Evolutionary conservation across 2,888 invertebrate species (phyloP), one percentile per base, ranked within the genome.

Genomic region (Cryptops parisi): DNA sequence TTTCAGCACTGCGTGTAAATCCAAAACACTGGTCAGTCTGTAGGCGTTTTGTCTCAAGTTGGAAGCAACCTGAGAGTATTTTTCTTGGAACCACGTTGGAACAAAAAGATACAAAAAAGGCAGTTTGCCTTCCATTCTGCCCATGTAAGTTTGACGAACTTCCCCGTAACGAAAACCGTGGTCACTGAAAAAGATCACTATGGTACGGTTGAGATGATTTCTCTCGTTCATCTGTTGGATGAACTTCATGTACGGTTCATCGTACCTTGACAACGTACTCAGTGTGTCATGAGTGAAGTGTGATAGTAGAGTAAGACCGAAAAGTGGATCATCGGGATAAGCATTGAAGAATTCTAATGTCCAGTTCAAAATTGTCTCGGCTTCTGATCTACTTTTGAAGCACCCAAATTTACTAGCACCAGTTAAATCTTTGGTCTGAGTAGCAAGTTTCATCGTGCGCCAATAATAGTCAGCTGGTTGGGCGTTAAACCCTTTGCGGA

Each of bases 381-480:
- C 17, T 22, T 38, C 33, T 3, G 22, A 4, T 38, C 49, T n/a
- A n/a, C 21, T 12, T 4, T 33, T 33, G 3, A 39, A 49, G 23
- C 49, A 49, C 6, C 49, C 49, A 19, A 3, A 4, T 3, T 3
- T 39, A 12, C n/a, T 4, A 21, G 52, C 51, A 19, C 53, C 47
- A 23, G 49, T 52, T 3, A 60, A 53, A 22, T 40, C 39, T 9
- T 65, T 62, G 49, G 58, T 60, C 50, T 67, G 65, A 59, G 67
- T 61, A 0, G 67, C 67, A 25, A 66, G 49, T 33, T 62, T 60
- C 49, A 67, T 62, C 1, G 67, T 66, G 33, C 69, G 57, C 55
- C 64, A 62, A 48, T 68, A 68, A 54, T 67, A 65, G 53, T 69
- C 68, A 0, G 66, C 59, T 1, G 68, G 68, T 1, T 64, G 63